Percentiles rank a stretch among this genome's conserved stretches.
These are phyloP conservation scores for Tineola bisselliella DNA, from an alignment of 2,888 invertebrate species.

Conservation along the genomic window DNA sequence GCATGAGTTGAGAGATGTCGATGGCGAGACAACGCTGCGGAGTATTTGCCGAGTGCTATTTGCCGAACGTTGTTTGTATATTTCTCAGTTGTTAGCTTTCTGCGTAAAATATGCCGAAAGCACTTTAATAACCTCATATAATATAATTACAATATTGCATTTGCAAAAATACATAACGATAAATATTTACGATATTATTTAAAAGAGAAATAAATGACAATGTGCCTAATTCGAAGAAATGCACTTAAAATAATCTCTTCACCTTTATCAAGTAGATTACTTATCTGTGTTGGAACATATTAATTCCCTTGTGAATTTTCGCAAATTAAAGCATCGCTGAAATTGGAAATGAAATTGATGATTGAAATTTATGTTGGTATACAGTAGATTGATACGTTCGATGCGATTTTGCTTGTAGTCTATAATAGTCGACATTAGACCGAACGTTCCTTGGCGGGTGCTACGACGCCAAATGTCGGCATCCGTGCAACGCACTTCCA, in stretches of 20 bases:
- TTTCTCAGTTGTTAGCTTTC: slow-evolving; percentile 16
- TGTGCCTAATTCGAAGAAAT: neutral
- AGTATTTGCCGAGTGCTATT: slow-evolving; percentile 38
- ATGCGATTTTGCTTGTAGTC: neutral
- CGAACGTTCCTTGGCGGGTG: neutral
- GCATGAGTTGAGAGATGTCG: slow-evolving; percentile 27
- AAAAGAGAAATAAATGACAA: neutral
- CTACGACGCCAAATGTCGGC: slow-evolving; percentile 2
- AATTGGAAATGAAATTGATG: no score
- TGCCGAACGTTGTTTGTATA: slow-evolving; percentile 40
- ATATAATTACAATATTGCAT: neutral
- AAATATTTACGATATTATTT: neutral
- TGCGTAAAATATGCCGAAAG: neutral
- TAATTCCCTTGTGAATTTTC: no score
- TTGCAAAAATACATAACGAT: neutral
- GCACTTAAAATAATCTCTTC: neutral
- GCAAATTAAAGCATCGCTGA: no score
- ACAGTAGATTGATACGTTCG: no score
- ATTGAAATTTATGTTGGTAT: no score
- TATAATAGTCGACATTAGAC: neutral
- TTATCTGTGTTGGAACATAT: neutral
- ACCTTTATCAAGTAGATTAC: neutral
- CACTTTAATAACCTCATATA: neutral
- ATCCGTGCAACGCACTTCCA: slow-evolving; percentile 38
- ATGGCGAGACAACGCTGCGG: slow-evolving; percentile 30